Evolutionary conservation across 2,888 invertebrate species (phyloP), one percentile per base, ranked within the genome.

Genomic region (Meandrusa payeni): DNA sequence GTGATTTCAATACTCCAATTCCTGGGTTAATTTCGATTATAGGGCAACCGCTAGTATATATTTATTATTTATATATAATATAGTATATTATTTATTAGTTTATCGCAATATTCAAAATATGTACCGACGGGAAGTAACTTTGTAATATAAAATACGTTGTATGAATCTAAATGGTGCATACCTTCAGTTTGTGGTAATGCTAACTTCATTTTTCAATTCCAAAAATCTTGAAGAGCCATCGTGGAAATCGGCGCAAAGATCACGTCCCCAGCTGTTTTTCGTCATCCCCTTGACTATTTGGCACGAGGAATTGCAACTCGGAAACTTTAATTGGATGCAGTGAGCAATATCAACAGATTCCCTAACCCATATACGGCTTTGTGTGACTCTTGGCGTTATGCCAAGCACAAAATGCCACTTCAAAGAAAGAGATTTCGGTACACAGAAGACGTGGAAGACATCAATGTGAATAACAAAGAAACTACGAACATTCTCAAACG

Each of bases 381-480:
- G 33, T 38, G 43, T 38, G 43, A 27, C 38, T 44, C 2, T 44
- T 44, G 43, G 43, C 43, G 13, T 20, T 9, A 19, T 12, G 31
- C 43, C 43, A 44, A 38, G 38, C 38, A 27, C 43, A 44, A 38
- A n/a, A 44, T 33, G 32, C 38, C 38, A 44, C 38, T 44, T 44
- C 38, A 32, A 42, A 42, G 38, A 44, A 43, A 32, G 33, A 44
- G 33, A 38, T 38, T 44, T 38, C 27, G 12, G 32, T 32, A 15
- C 32, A 22, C 22, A 32, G 23, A 33, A 44, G 38, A 44, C 39
- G 22, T 19, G 13, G 44, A 39, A 39, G 38, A 44, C 39, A 28
- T 44, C 38, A 38, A 39, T 39, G 44, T 39, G 44, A 44, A 44
- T 44, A 44, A 39, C 44, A 44, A 39, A 44, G 38, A 43, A 31